Base-by-base conservation (phyloP, 92 coral and sea anemone genomes). In the Hydrozoanthus gracilis region DNA sequence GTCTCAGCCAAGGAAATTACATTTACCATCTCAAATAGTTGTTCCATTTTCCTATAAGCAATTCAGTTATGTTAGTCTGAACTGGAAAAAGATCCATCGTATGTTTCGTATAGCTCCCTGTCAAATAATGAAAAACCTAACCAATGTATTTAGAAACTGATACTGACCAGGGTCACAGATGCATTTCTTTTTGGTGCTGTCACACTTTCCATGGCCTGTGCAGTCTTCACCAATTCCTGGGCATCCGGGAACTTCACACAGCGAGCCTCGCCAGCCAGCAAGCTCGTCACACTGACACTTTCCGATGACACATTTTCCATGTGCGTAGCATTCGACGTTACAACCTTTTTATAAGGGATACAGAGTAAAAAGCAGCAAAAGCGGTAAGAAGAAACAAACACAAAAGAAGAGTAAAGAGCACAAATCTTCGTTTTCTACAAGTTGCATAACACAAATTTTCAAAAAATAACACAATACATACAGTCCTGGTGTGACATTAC, bases 161-260 rank as follows among this genome's bases (percentile, higher is more conserved):
- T 51, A 71, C 87, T 76, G 70, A 92, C 94, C 94, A 66, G 94
- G 94, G 86, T 92, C 88, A 80, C 94, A 92, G 46, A 92, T 92
- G 76, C 94, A 92, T 55, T 87, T 89, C 64, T 82, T 89, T 52
- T 89, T 90, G 11, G 91, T 89, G 62, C 94, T 89, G 80, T 92
- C 91, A 77, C 94, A 92, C 54, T 82, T 54, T 10, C 94, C 94
- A 78, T 92, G 94, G 54, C 94, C 92, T 66, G 88, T 89, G 56
- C 94, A 92, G 62, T 92, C 94, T 77, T 87, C 77, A 47, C 88
- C 90, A 12, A 86, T 15, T 45, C 94, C 94, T 12, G 94, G 94
- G 55, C 94, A 92, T 75, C 94, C 94, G 18, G 94, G 94, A 74
- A 92, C 94, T 64, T 92, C 94, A 77, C 94, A 92, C 18, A 92